Conservation (phyloP, 2,797 vertebrate genomes). For the Poecilia picta region DNA sequence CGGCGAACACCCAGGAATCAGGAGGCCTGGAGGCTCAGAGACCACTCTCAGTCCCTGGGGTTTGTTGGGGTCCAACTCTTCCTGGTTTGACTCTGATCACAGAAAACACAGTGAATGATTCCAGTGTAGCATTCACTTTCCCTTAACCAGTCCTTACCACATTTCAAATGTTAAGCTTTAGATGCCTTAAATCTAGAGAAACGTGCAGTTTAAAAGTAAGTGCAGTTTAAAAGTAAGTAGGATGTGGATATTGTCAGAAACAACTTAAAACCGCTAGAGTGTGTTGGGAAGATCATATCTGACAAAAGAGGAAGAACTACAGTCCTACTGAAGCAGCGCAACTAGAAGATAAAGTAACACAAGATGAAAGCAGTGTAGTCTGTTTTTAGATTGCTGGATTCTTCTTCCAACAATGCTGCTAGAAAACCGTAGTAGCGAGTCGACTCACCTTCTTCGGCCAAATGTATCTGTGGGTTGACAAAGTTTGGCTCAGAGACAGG, state of each 20-base stretch:
- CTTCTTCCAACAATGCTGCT: not conserved
- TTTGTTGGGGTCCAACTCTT: conserved; percentile 13
- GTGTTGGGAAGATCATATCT: not conserved
- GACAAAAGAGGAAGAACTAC: conserved; percentile 9
- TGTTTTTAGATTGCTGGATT: not conserved
- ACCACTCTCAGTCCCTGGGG: conserved; percentile 17
- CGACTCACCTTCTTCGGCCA: conserved; percentile 56
- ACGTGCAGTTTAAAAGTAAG: not conserved
- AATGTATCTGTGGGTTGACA: not conserved
- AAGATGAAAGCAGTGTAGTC: not conserved
- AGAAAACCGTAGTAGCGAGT: not conserved
- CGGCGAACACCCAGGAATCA: conserved; percentile 47
- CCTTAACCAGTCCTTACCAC: not conserved
- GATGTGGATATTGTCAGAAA: too few species aligned
- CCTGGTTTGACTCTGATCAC: conserved; percentile 42
- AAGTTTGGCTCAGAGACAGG: not conserved
- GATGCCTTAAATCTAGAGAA: too few species aligned
- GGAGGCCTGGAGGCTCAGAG: conserved; percentile 37
- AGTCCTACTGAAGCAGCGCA: not conserved
- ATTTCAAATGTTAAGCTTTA: not conserved
- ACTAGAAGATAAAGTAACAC: not conserved
- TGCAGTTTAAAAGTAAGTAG: not conserved
- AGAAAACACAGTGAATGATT: conserved; percentile 9
- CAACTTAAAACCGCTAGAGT: not conserved
- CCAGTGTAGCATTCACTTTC: not conserved